phyloP scores from a whole-genome alignment of 2,888 invertebrate species.

The Drosophila mimica region DNA sequence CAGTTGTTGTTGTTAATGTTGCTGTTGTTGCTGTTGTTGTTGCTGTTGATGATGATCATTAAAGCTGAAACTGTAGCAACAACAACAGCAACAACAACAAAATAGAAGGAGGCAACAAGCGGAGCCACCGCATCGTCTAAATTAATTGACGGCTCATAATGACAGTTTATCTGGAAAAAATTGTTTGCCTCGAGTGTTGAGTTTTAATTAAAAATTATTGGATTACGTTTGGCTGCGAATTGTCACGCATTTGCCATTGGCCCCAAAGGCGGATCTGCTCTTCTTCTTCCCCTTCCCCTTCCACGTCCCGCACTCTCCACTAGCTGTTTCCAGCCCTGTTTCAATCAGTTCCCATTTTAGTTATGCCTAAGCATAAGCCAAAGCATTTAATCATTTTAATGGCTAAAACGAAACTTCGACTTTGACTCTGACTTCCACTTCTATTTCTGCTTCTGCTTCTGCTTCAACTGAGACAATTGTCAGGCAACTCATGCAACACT shows the following conservation, averaged over 20 bases:
- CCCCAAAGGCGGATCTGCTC: constrained; percentile 5
- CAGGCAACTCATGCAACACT: constrained; percentile 60
- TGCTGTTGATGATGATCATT: constrained; percentile 74
- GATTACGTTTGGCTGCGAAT: constrained; percentile 71
- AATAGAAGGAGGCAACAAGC: constrained; percentile 24
- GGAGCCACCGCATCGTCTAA: constrained; percentile 62
- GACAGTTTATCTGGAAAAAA: constrained; percentile 81
- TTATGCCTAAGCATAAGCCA: constrained; percentile 83
- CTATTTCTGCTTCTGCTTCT: not conserved
- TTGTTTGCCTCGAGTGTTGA: constrained; percentile 80
- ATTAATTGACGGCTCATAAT: constrained; percentile 82
- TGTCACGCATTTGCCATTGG: constrained; percentile 63
- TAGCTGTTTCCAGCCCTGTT: constrained; percentile 9
- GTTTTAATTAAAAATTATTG: constrained; percentile 81
- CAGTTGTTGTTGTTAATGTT: constrained; percentile 50
- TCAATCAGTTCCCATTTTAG: constrained; percentile 63
- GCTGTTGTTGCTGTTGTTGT: constrained; percentile 42
- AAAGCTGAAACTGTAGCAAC: constrained; percentile 65
- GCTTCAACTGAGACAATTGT: constrained; percentile 53
- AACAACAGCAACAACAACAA: constrained; percentile 16
- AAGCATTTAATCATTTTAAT: constrained; percentile 84
- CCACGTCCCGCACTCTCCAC: not conserved
- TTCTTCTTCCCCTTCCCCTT: not conserved
- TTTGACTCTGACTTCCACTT: constrained; percentile 8
- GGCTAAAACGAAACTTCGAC: constrained; percentile 56